A percentile compares a stretch with the other conserved stretches of the same genome.
These are phyloP conservation scores for Melanostoma mellinum DNA, from an alignment of 2,888 invertebrate genomes.

Conservation along the genomic window DNA sequence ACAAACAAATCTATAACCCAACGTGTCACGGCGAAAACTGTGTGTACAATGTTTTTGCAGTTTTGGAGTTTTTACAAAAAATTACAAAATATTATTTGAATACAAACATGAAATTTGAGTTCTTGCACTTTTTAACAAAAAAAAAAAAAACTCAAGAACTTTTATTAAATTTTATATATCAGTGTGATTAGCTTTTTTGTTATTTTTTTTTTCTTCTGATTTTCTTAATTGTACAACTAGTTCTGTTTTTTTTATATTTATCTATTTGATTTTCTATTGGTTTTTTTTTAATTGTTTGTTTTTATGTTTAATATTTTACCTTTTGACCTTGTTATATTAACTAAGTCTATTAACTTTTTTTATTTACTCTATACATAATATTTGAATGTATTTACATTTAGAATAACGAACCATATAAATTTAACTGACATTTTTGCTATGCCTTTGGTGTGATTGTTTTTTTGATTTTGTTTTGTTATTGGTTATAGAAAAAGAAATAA, in stretches of 20 bases:
- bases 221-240: conserved; percentile 70
- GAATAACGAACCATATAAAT: conserved; percentile 79
- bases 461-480: conserved; percentile 37
- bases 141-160: conserved; percentile 2
- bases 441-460: conserved; percentile 38
- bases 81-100: conserved; percentile 40
- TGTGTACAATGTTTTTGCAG: conserved; percentile 43
- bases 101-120: conserved; percentile 21
- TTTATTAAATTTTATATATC: conserved; percentile 40
- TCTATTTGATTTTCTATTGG: conserved; percentile 68
- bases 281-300: conserved; percentile 32
- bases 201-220: conserved; percentile 15
- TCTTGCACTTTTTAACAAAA: conserved; percentile 15
- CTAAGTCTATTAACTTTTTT: conserved; percentile 71
- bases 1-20: conserved; percentile 26
- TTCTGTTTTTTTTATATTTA: conserved; percentile 61
- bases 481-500: conserved; percentile 62
- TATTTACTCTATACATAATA: conserved; percentile 58
- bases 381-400: conserved; percentile 75
- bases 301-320: conserved; percentile 23
- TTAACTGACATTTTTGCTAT: conserved; percentile 64
- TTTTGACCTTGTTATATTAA: conserved; percentile 51
- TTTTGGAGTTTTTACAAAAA: conserved; percentile 43
- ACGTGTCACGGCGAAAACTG: conserved; percentile 19
- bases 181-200: conserved; percentile 58